Conservation (phyloP, 2,113 vertebrate genomes). For the Limanda limanda region DNA sequence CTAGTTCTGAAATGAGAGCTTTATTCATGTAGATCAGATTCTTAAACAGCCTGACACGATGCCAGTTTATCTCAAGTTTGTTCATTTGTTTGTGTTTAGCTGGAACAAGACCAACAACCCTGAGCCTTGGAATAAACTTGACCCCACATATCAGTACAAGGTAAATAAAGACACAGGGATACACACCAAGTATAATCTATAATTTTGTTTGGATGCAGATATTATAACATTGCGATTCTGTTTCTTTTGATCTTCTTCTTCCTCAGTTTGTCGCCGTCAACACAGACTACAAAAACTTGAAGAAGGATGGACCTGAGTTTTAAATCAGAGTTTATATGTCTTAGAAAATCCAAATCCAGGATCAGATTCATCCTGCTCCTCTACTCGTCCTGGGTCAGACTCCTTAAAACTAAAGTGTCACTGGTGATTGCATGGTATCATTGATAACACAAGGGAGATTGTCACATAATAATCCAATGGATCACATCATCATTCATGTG, state of each 20-base stretch:
- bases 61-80: background rate
- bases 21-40: background rate
- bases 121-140: conserved; percentile 92
- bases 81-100: conserved; percentile 73
- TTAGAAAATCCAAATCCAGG: conserved; percentile 13
- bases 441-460: background rate
- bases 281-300: conserved; percentile 91
- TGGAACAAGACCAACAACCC: conserved; percentile 92
- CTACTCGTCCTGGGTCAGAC: background rate
- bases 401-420: background rate
- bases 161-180: conserved; percentile 64
- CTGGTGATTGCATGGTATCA: background rate
- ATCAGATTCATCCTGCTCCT: background rate
- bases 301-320: conserved; percentile 93
- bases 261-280: conserved; percentile 87
- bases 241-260: background rate
- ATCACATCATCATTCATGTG: too few species aligned
- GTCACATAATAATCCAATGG: too few species aligned
- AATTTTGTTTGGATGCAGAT: background rate
- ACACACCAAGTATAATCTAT: too few species aligned
- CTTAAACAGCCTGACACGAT: background rate
- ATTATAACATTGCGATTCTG: background rate
- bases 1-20: background rate
- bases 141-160: conserved; percentile 92
- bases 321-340: conserved; percentile 67